These are phyloP conservation scores for Chesias legatella DNA, from an alignment of 2,888 invertebrate genomes.

Conservation along the genomic window DNA sequence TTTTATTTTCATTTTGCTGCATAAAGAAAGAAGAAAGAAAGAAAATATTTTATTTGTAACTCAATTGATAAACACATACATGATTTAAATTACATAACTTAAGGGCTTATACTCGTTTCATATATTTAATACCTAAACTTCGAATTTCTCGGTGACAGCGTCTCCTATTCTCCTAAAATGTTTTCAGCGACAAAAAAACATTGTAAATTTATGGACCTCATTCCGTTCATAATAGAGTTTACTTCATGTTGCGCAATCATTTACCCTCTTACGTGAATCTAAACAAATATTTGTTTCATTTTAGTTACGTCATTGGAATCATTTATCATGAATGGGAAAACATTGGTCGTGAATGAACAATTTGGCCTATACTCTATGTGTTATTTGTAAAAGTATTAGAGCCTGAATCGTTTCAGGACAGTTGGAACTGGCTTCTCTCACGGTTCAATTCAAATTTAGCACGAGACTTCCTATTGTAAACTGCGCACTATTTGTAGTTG, in stretches of 20 bases:
- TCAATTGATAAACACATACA: too few relatives aligned
- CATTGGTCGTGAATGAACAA: constrained; percentile 10
- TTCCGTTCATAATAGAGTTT: background rate
- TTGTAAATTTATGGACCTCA: too few relatives aligned
- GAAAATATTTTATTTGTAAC: too few relatives aligned
- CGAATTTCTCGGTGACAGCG: too few relatives aligned
- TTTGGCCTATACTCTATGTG: background rate
- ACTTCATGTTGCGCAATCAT: constrained; percentile 3
- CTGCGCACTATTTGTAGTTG: constrained; percentile 17
- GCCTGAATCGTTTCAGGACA: constrained; percentile 9
- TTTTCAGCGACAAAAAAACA: too few relatives aligned
- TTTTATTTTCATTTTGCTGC: too few relatives aligned
- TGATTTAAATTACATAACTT: too few relatives aligned
- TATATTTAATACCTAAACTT: too few relatives aligned
- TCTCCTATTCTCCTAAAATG: too few relatives aligned
- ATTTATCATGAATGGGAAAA: background rate
- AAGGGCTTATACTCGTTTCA: too few relatives aligned
- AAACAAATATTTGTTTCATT: constrained; percentile 1
- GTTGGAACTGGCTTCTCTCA: constrained; percentile 14
- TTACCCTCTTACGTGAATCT: background rate
- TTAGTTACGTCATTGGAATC: background rate
- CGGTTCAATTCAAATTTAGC: constrained; percentile 6
- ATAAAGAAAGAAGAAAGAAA: too few relatives aligned
- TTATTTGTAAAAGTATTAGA: constrained; percentile 10
- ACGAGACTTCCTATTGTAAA: constrained; percentile 18